Percentiles rank a stretch among this genome's conserved stretches.
phyloP scores from a whole-genome alignment of 2,888 invertebrate genomes.

The Tetrapedia diversipes region DNA sequence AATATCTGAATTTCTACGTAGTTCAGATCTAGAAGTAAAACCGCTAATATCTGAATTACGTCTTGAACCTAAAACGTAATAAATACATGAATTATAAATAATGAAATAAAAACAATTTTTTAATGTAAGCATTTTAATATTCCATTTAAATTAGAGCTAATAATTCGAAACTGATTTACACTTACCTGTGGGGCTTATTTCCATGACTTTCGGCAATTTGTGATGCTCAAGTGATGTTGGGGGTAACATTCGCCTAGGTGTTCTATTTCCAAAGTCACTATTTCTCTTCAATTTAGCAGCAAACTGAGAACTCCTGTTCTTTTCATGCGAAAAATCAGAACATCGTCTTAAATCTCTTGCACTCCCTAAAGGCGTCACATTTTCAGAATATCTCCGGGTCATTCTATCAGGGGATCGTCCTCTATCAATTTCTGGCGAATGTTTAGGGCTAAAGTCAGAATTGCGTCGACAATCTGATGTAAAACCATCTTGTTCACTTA shows the following conservation, averaged over 20 bases:
- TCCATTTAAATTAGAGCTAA: background rate
- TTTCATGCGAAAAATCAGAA: slow-evolving; percentile 79
- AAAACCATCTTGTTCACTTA: slow-evolving; percentile 70
- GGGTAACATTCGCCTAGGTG: slow-evolving; percentile 73
- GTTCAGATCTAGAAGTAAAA: slow-evolving; percentile 70
- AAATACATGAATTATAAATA: background rate
- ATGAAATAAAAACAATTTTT: background rate
- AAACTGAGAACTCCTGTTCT: slow-evolving; percentile 79
- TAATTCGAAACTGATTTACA: background rate
- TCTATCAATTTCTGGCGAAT: slow-evolving; percentile 63
- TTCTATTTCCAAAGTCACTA: slow-evolving; percentile 80
- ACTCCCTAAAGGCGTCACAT: slow-evolving; percentile 74
- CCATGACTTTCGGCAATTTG: slow-evolving; percentile 73
- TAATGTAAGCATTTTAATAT: background rate
- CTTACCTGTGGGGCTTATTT: slow-evolving; percentile 74
- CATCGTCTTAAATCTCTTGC: slow-evolving; percentile 76
- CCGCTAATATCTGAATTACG: slow-evolving; percentile 78
- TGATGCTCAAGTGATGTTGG: slow-evolving; percentile 68
- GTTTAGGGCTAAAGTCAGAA: slow-evolving; percentile 58
- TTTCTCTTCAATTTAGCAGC: slow-evolving; percentile 79
- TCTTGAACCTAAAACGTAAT: slow-evolving; percentile 72
- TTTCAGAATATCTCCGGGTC: slow-evolving; percentile 76
- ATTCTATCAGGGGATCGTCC: slow-evolving; percentile 67
- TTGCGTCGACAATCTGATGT: slow-evolving; percentile 43
- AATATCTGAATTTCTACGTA: slow-evolving; percentile 78